A percentile compares a stretch with the other conserved stretches of the same genome.
These are phyloP conservation scores for Belgica antarctica DNA, from an alignment of 2,888 invertebrate species.

Conservation along the genomic window DNA sequence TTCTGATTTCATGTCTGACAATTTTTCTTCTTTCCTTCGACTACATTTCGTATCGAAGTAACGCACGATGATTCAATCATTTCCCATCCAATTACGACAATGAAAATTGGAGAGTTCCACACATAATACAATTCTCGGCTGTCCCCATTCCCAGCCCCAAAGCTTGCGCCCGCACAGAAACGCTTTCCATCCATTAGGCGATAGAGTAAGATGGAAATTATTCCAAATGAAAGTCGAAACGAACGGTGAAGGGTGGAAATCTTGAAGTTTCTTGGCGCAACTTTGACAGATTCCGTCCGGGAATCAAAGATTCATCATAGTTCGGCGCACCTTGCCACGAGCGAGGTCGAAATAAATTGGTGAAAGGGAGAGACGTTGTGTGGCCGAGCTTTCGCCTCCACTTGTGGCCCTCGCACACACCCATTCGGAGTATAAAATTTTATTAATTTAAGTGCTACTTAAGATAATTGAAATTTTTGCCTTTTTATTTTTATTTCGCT, in stretches of 20 bases:
- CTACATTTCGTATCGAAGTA: background rate
- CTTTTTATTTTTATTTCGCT: conserved; percentile 11
- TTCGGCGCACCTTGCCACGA: background rate
- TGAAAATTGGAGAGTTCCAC: conserved; percentile 25
- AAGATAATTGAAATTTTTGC: conserved; percentile 42
- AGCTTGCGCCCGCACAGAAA: background rate
- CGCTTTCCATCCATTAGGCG: background rate
- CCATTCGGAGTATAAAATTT: conserved; percentile 37
- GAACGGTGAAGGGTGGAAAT: background rate
- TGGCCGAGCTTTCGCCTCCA: background rate
- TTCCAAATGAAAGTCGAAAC: background rate
- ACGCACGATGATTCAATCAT: conserved; percentile 24
- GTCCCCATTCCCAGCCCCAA: conserved; percentile 6
- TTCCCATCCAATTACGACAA: conserved; percentile 28
- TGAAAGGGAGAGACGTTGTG: too few relatives aligned
- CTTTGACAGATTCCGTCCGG: background rate
- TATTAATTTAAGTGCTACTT: conserved; percentile 44
- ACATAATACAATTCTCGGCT: background rate
- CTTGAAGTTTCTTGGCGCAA: background rate
- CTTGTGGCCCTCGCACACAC: background rate
- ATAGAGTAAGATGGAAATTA: conserved; percentile 20
- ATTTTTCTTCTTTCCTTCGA: background rate
- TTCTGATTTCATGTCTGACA: conserved; percentile 23
- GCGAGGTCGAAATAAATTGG: too few relatives aligned
- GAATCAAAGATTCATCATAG: background rate